Evolutionary conservation across 2,888 invertebrate genomes (phyloP), one percentile per base, ranked within the genome.

Genomic region (Phalera bucephala): DNA sequence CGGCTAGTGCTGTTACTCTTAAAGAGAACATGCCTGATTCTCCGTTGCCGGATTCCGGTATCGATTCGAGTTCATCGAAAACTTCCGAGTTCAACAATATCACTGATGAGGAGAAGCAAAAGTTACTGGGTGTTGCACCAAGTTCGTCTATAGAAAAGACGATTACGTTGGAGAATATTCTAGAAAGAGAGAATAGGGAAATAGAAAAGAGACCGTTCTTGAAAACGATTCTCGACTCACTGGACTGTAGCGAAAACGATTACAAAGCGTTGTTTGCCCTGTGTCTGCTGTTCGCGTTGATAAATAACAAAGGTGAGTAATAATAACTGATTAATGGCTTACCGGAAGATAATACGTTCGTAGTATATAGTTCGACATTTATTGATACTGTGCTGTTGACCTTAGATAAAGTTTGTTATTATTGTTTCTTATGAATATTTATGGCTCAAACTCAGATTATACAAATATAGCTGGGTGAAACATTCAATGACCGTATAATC

Each of bases 101-200:
- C 11, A 98, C 98, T 0, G 98, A 98, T 67, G 98, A 98, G 74
- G 97, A 98, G 70, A 98, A 98, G 67, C 94, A 96, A 62, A 92
- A 94, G 41, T 42, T 90, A n/a, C 65, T 85, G 3, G 65, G 72
- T 20, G 74, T 64, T 0, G 49, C 65, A 8, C 55, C 80, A 0
- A 63, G 52, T 31, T 55, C 69, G n/a, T 57, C 70, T 1, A 52
- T 59, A 9, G 78, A 77, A 33, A 69, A 64, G 17, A 48, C 60
- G 4, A 53, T 71, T n/a, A 61, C 64, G 0, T 52, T 81, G 35
- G 86, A 88, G 36, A 72, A 58, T 50, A 65, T 80, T 26, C 57
- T 78, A 42, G 87, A 85, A 20, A 80, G 48, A 36, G 82, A 88
- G 43, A 72, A 51, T n/a, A 84, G 69, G 39, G 87, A 90, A 23